Base-by-base conservation (phyloP, 2,113 vertebrate species). In the Odocoileus virginianus region DNA sequence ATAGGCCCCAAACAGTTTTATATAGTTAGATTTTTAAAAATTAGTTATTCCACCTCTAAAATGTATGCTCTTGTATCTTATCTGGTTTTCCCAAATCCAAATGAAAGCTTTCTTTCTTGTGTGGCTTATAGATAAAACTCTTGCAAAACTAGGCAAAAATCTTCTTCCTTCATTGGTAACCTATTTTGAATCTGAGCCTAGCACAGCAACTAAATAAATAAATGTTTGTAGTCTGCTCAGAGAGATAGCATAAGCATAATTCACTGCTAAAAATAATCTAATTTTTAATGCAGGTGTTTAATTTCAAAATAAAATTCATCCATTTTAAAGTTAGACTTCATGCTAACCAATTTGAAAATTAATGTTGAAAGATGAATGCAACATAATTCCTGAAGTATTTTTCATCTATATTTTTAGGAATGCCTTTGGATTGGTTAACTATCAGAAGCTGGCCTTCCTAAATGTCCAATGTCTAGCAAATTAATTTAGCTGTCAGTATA, bases 131-230 rank as follows among this genome's bases (percentile, higher is more conserved):
- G 91, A 97, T 95, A 97, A 97, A 95, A 97, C 40, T 94, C 76
- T 89, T 95, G 83, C 89, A 94, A 96, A 95, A 97, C 85, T 87
- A 96, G 88, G 94, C 92, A 98, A 94, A 97, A 97, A 92, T 95
- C 27, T 14, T 96, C 81, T 94, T 93, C 45, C 86, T 97, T 97
- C 45, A 87, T 64, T 96, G 58, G 82, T 82, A 98, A 95, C 91
- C 97, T 23, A 84, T 95, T 98, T 96, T n/a, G 52, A 97, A 97
- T 84, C n/a, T 96, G 64, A 97, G 50, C 36, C 89, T 76, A 95
- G 33, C 45, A 94, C 5, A 95, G 89, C 82, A 97, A 85, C 19
- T 64, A 83, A 94, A 47, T 67, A 95, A 96, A 96, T 67, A 98
- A 74, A 89, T 67, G 57, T 40, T 43, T 93, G 36, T 47, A 55